Percentiles rank a stretch among this genome's conserved stretches.
These are phyloP conservation scores for Stenopsyche tienmushanensis DNA, from an alignment of 1,140 invertebrate species.

Conservation along the genomic window DNA sequence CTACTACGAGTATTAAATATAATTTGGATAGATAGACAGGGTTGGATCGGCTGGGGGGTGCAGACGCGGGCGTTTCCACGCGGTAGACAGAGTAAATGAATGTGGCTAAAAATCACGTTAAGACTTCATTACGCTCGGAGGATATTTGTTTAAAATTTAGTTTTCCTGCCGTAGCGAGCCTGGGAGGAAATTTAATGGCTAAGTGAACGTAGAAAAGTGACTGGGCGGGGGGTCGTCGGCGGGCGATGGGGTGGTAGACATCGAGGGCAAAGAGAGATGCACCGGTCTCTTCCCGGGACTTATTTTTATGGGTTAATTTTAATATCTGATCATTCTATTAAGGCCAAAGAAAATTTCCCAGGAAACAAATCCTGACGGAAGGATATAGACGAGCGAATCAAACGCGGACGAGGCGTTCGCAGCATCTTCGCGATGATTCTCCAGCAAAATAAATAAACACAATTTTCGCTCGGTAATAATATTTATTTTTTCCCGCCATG, in stretches of 20 bases:
- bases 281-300: background rate
- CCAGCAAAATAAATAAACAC: too few relatives aligned
- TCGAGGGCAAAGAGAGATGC: background rate
- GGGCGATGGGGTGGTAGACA: background rate
- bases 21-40: conserved; percentile 39
- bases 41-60: background rate
- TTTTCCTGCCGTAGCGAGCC: conserved; percentile 35
- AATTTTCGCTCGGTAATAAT: background rate
- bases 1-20: conserved; percentile 40
- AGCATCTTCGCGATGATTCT: background rate
- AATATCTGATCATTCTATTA: background rate
- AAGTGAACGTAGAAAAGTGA: conserved; percentile 16
- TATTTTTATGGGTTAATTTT: background rate
- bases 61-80: background rate
- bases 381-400: background rate
- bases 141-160: conserved; percentile 43
- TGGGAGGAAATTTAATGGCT: conserved; percentile 39
- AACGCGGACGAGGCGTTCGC: background rate
- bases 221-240: background rate
- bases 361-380: too few relatives aligned
- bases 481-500: background rate
- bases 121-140: conserved; percentile 42
- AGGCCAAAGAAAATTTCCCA: too few relatives aligned
- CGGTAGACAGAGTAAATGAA: conserved; percentile 40
- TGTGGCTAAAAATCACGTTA: conserved; percentile 43